Percentiles rank a stretch among this genome's conserved stretches.
Evolutionary conservation across 2,113 vertebrate species (phyloP).

Genomic region (Lasiurus cinereus): DNA sequence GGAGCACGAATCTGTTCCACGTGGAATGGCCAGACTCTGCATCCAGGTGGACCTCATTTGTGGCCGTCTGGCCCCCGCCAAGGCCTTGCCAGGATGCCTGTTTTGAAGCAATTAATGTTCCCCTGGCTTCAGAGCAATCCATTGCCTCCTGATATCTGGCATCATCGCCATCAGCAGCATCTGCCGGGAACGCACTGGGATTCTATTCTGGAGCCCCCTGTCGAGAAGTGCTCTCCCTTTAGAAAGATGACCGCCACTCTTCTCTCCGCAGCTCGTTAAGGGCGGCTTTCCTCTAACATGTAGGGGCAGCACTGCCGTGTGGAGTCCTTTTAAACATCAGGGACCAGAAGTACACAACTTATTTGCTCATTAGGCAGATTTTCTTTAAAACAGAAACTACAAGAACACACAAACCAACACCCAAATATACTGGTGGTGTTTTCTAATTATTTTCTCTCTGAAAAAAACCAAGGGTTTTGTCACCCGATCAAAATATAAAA

Average conservation of each 20-base stretch:
- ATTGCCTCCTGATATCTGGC: conserved; percentile 55
- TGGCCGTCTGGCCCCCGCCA: not conserved
- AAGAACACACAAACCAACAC: not conserved
- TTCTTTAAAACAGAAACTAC: conserved; percentile 5
- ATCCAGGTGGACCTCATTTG: conserved; percentile 9
- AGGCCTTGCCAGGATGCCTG: conserved; percentile 57
- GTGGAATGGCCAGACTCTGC: not conserved
- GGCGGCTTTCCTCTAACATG: not conserved
- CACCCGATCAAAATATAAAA: conserved; percentile 8
- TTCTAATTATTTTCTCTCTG: conserved; percentile 45
- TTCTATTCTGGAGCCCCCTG: conserved; percentile 14
- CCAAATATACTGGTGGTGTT: not conserved
- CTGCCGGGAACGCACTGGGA: not conserved
- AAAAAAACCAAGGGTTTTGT: not conserved
- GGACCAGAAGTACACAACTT: not conserved
- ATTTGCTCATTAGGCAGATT: not conserved
- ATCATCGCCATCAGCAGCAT: conserved; percentile 32
- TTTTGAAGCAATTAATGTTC: conserved; percentile 72
- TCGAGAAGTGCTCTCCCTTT: not conserved
- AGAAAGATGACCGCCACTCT: not conserved
- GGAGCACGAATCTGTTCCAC: not conserved
- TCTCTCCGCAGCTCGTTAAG: not conserved
- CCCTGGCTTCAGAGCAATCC: conserved; percentile 33
- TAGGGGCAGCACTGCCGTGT: not conserved
- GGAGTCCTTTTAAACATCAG: not conserved